Evolutionary conservation across 2,113 vertebrate genomes (phyloP).

Genomic region (Heterochromis multidens): DNA sequence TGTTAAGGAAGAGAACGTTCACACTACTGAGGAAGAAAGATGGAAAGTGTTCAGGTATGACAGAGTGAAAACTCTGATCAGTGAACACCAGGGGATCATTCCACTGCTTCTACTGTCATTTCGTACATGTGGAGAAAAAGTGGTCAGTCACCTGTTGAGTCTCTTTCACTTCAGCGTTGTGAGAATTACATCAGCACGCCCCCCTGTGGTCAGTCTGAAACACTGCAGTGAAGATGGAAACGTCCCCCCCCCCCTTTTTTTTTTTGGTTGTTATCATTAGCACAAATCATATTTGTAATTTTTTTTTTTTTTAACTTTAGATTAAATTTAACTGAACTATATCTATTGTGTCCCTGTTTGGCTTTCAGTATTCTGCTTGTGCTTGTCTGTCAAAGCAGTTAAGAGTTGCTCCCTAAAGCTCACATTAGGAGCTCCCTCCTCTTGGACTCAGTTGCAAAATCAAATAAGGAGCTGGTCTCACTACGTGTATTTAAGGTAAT

Average conservation of each 20-base stretch:
- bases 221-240: background rate
- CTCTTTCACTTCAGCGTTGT: background rate
- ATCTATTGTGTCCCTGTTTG: too few species aligned
- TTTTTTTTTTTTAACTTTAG: too few species aligned
- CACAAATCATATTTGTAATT: too few species aligned
- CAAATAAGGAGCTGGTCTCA: background rate
- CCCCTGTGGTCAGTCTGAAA: background rate
- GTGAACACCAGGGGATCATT: accelerated
- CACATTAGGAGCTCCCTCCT: background rate
- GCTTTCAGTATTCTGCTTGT: background rate
- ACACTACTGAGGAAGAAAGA: background rate
- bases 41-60: background rate
- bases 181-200: background rate
- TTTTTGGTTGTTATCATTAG: too few species aligned
- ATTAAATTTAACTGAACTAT: too few species aligned
- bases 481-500: background rate
- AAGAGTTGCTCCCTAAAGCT: background rate
- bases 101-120: background rate
- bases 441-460: background rate
- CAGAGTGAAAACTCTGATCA: too few species aligned
- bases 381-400: background rate
- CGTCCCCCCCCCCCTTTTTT: too few species aligned
- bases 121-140: background rate
- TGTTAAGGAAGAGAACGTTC: background rate
- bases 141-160: background rate